phyloP scores from a whole-genome alignment of 2,797 vertebrate species.

The Mus spretus region DNA sequence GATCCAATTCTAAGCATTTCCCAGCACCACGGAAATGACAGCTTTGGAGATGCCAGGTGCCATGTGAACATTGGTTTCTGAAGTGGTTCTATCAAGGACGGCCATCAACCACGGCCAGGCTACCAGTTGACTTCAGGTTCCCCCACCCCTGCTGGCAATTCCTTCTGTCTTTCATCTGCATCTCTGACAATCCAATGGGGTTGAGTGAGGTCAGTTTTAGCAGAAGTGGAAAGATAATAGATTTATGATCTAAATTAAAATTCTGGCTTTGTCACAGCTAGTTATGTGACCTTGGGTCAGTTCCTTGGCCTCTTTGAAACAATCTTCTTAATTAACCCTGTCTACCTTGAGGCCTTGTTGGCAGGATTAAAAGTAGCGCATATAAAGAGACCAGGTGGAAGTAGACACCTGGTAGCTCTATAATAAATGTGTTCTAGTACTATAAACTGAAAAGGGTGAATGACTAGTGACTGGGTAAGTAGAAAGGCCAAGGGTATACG shows the following conservation, averaged over 20 bases:
- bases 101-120: neutral
- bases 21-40: neutral
- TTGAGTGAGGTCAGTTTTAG: neutral
- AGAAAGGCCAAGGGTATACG: neutral
- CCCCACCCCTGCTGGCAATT: neutral
- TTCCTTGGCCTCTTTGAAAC: neutral
- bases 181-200: neutral
- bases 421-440: neutral
- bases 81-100: neutral
- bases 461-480: neutral
- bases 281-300: neutral
- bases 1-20: neutral
- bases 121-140: neutral
- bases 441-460: neutral
- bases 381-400: neutral
- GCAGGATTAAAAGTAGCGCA: neutral
- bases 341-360: neutral
- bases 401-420: rapidly evolving
- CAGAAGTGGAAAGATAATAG: neutral
- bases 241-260: neutral
- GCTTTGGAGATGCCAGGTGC: neutral
- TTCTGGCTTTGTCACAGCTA: neutral
- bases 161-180: neutral
- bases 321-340: neutral
- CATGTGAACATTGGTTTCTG: neutral